Evolutionary conservation across 64 coral and sea anemone genomes (phyloP).

Genomic region (Astreopora myriophthalma): DNA sequence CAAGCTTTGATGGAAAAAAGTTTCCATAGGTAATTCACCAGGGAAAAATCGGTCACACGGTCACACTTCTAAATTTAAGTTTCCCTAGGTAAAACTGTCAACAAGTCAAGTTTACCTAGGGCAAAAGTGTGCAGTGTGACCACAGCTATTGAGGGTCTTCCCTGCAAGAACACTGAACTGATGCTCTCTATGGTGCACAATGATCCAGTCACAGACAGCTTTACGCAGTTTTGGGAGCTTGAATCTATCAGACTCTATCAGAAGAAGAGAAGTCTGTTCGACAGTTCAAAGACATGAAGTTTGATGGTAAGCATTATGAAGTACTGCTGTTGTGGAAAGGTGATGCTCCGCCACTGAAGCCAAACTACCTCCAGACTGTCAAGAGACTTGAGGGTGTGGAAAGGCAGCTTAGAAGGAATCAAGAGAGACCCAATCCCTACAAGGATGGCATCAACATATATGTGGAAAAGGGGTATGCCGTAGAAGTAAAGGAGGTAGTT

Average conservation of each 20-base stretch:
- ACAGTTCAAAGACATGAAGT: background rate
- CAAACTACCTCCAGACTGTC: background rate
- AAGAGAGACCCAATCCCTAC: background rate
- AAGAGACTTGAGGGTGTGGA: background rate
- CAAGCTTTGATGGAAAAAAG: too few relatives aligned
- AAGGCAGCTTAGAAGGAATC: background rate
- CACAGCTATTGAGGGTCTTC: too few relatives aligned
- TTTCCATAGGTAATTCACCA: too few relatives aligned
- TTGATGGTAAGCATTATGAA: conserved; percentile 12
- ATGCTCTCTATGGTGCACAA: too few relatives aligned
- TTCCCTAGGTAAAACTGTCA: too few relatives aligned
- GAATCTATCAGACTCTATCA: background rate
- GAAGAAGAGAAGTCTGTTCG: background rate
- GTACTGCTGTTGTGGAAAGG: background rate
- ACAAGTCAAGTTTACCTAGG: too few relatives aligned
- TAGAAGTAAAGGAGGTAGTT: background rate
- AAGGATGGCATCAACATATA: background rate
- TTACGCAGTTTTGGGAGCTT: background rate
- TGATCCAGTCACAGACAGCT: too few relatives aligned
- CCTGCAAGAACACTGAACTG: too few relatives aligned
- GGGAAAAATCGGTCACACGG: too few relatives aligned
- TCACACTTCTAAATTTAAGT: too few relatives aligned
- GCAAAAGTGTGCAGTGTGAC: too few relatives aligned
- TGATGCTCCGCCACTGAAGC: background rate
- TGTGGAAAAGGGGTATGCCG: background rate